Conservation (phyloP, 2,888 invertebrate genomes). For the Diarsia dahlii region DNA sequence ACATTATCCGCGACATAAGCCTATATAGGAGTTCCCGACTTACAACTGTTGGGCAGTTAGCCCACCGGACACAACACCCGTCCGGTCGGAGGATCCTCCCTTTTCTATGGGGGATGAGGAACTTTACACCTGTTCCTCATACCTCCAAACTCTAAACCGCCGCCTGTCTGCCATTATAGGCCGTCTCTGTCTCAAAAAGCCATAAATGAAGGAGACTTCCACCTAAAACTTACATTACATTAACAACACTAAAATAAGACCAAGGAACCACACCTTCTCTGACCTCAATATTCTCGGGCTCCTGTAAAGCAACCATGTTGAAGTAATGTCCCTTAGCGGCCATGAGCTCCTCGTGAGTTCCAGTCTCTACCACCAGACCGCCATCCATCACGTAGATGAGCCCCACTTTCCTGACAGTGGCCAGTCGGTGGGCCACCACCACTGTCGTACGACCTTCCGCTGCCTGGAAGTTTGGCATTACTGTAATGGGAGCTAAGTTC, state of each 20-base stretch:
- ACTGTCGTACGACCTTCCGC: slow-evolving; percentile 94
- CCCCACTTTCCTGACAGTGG: slow-evolving; percentile 92
- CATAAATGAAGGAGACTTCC: neutral
- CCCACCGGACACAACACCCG: too few relatives aligned
- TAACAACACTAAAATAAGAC: slow-evolving; percentile 10
- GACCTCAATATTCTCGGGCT: slow-evolving; percentile 58
- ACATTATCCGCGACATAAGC: too few relatives aligned
- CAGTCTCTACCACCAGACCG: slow-evolving; percentile 92
- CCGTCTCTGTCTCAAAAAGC: neutral
- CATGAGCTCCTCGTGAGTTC: slow-evolving; percentile 92
- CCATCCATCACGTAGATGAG: slow-evolving; percentile 87
- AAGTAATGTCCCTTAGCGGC: slow-evolving; percentile 91
- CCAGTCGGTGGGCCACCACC: slow-evolving; percentile 95
- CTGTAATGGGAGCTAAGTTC: neutral
- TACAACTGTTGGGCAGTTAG: too few relatives aligned
- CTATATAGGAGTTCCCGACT: too few relatives aligned
- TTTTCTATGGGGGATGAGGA: too few relatives aligned
- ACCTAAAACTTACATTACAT: neutral
- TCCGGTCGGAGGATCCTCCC: too few relatives aligned
- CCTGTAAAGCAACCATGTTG: slow-evolving; percentile 91
- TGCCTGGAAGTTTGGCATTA: slow-evolving; percentile 80
- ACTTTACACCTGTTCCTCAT: too few relatives aligned
- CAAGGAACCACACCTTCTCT: slow-evolving; percentile 59
- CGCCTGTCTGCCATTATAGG: neutral
- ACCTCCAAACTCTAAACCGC: too few relatives aligned